These are phyloP conservation scores for Trachelus troglodyta DNA, from an alignment of 2,888 invertebrate species.

Conservation along the genomic window DNA sequence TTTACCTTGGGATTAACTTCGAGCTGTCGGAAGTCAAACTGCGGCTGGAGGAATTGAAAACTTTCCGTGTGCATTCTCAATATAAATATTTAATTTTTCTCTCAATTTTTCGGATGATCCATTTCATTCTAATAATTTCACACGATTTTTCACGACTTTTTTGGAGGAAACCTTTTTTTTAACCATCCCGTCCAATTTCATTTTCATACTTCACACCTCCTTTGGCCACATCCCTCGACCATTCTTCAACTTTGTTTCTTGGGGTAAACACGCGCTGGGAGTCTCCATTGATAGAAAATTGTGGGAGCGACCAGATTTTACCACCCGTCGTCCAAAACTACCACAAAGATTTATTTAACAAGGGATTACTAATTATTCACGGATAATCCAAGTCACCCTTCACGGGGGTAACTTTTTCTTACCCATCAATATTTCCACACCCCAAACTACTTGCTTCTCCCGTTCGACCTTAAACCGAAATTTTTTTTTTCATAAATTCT, in stretches of 20 bases:
- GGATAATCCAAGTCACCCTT: conserved; percentile 32
- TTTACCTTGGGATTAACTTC: conserved; percentile 50
- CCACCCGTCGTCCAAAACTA: conserved; percentile 6
- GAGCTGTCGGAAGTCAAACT: background rate
- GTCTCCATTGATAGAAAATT: conserved; percentile 5
- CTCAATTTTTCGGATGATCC: background rate
- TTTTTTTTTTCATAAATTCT: background rate
- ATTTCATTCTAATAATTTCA: background rate
- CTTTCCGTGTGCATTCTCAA: background rate
- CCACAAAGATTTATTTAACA: conserved; percentile 17
- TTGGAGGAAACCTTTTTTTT: background rate
- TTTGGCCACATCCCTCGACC: background rate
- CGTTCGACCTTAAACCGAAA: background rate
- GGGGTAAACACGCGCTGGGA: conserved; percentile 40
- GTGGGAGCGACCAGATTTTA: conserved; percentile 7
- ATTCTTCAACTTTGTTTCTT: conserved; percentile 31
- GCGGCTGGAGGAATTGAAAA: background rate
- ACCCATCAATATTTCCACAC: background rate
- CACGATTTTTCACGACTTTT: background rate
- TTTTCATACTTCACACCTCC: background rate
- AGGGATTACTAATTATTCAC: conserved; percentile 45
- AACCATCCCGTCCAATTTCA: background rate
- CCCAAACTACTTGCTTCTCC: background rate
- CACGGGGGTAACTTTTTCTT: background rate
- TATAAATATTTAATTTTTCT: background rate